A percentile compares a stretch with the other conserved stretches of the same genome.
phyloP scores from a whole-genome alignment of 2,113 vertebrate species.

The Cynopterus brachyotis region DNA sequence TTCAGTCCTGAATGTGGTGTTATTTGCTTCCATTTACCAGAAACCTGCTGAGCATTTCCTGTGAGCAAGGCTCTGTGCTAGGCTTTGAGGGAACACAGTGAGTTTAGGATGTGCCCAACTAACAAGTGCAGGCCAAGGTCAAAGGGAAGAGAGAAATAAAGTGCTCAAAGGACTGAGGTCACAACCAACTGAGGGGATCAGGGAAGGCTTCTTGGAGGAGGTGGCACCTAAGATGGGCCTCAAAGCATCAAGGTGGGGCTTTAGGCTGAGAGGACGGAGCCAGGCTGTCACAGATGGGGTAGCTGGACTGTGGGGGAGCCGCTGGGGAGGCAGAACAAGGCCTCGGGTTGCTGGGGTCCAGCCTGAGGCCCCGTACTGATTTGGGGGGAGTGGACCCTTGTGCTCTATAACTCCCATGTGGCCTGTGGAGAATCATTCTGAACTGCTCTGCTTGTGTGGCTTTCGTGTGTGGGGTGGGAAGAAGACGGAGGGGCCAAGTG shows the following conservation, averaged over 20 bases:
- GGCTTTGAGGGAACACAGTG: neutral
- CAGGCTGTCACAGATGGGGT: neutral
- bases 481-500: neutral
- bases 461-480: accelerated
- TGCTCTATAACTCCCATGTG: neutral
- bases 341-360: neutral
- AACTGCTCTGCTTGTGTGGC: neutral
- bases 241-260: neutral
- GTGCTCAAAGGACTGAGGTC: neutral
- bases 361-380: neutral
- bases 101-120: neutral
- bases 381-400: neutral
- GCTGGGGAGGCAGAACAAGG: neutral
- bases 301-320: neutral
- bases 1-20: neutral
- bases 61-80: neutral
- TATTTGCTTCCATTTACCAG: neutral
- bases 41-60: slow-evolving; percentile 1
- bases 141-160: neutral
- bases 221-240: neutral
- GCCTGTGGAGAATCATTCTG: neutral
- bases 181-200: neutral
- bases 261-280: neutral
- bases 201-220: slow-evolving; percentile 12
- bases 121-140: neutral